A percentile compares a stretch with the other conserved stretches of the same genome.
phyloP scores from a whole-genome alignment of 2,797 vertebrate genomes.

The Falco rusticolus region DNA sequence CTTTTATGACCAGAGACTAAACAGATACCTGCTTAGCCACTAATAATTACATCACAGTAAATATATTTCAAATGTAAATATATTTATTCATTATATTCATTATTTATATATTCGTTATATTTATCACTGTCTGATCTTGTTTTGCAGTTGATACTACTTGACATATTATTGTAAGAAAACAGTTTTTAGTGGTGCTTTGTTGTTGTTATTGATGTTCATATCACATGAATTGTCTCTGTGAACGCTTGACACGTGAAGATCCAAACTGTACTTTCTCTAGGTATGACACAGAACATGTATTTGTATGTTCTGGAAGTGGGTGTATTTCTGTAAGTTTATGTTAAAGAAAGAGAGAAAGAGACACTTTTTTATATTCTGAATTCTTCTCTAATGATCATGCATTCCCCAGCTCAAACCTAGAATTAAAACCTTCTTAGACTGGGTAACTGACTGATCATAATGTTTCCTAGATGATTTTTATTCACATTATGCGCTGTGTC shows the following conservation, averaged over 20 bases:
- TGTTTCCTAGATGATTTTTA: background rate
- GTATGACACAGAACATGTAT: background rate
- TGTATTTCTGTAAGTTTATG: background rate
- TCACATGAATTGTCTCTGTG: background rate
- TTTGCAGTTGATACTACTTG: background rate
- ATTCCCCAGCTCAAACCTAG: background rate
- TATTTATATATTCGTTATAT: no score
- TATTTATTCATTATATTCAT: background rate
- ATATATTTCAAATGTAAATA: background rate
- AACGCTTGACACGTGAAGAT: background rate
- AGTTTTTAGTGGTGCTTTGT: background rate
- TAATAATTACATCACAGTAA: background rate
- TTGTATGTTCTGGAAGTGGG: background rate
- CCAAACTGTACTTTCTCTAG: background rate
- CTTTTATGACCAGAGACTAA: background rate
- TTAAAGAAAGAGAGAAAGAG: background rate
- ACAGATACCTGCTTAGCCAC: background rate
- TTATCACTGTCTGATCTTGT: background rate
- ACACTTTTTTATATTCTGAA: background rate
- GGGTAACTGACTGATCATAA: background rate
- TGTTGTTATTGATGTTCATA: background rate
- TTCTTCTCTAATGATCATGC: background rate
- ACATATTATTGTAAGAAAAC: background rate
- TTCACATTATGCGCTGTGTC: background rate
- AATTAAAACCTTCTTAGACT: constrained; percentile 17